These are phyloP conservation scores for Volucella bombylans DNA, from an alignment of 2,888 invertebrate species.

Conservation along the genomic window DNA sequence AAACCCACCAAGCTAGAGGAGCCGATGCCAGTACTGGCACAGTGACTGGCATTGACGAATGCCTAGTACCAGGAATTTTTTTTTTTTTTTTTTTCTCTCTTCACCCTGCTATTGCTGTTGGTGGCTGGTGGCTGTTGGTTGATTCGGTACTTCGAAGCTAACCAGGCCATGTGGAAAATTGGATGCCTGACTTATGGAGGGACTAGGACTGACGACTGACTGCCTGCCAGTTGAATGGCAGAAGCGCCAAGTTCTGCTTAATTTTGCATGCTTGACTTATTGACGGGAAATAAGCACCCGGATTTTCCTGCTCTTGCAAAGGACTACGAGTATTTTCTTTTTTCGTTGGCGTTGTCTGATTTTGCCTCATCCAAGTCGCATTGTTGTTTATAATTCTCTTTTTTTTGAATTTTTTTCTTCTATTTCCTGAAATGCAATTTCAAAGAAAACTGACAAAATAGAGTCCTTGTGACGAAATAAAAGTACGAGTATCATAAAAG, in stretches of 20 bases:
- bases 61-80: slow-evolving; percentile 33
- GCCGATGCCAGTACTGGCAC: background rate
- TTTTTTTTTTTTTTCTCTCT: slow-evolving; percentile 1
- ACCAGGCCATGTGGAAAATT: slow-evolving; percentile 65
- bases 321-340: too few species aligned
- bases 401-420: slow-evolving; percentile 17
- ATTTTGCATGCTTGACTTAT: slow-evolving; percentile 73
- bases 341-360: background rate
- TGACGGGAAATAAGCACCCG: slow-evolving; percentile 70
- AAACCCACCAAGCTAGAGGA: slow-evolving; percentile 10
- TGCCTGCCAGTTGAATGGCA: slow-evolving; percentile 19
- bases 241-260: slow-evolving; percentile 62
- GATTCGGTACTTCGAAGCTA: slow-evolving; percentile 49
- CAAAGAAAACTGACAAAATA: slow-evolving; percentile 41
- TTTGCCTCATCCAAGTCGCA: background rate
- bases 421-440: slow-evolving; percentile 61
- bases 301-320: slow-evolving; percentile 60
- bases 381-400: slow-evolving; percentile 36
- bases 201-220: slow-evolving; percentile 33
- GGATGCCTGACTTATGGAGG: slow-evolving; percentile 60
- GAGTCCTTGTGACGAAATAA: slow-evolving; percentile 56
- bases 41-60: slow-evolving; percentile 48
- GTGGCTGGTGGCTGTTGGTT: background rate
- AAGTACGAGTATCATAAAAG: too few species aligned
- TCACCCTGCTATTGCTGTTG: slow-evolving; percentile 1